Evolutionary conservation across 2,888 invertebrate genomes (phyloP).

Genomic region (Latheticus oryzae): DNA sequence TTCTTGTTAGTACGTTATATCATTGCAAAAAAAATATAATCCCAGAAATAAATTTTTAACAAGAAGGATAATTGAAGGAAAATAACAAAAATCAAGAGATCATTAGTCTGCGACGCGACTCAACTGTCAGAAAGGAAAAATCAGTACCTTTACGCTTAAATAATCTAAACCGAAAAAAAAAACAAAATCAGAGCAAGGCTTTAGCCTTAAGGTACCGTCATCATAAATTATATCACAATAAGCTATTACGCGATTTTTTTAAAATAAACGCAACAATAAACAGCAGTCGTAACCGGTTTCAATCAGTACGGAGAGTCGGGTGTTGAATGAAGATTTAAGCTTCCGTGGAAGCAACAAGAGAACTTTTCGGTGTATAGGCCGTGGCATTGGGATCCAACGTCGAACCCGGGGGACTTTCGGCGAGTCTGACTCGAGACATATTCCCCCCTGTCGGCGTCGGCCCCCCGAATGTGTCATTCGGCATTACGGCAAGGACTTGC

Average conservation of each 20-base stretch:
- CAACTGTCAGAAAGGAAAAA: constrained; percentile 55
- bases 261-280: constrained; percentile 51
- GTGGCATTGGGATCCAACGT: constrained; percentile 90
- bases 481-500: constrained; percentile 94
- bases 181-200: constrained; percentile 44
- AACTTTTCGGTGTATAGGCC: constrained; percentile 88
- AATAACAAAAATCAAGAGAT: constrained; percentile 52
- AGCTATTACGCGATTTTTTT: constrained; percentile 55
- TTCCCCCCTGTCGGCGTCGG: constrained; percentile 63
- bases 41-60: constrained; percentile 15
- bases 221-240: constrained; percentile 62
- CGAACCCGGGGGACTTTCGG: constrained; percentile 65
- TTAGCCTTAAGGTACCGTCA: constrained; percentile 55
- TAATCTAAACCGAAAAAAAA: constrained; percentile 49
- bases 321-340: constrained; percentile 60
- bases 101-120: constrained; percentile 58
- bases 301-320: constrained; percentile 36
- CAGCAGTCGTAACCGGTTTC: constrained; percentile 46
- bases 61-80: constrained; percentile 18
- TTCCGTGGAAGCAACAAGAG: constrained; percentile 71
- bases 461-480: constrained; percentile 74
- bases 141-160: constrained; percentile 60
- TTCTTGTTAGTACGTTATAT: constrained; percentile 33
- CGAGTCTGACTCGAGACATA: constrained; percentile 73
- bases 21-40: constrained; percentile 25